Conservation (phyloP, 2,113 vertebrate genomes). For the Pelodiscus sinensis region DNA sequence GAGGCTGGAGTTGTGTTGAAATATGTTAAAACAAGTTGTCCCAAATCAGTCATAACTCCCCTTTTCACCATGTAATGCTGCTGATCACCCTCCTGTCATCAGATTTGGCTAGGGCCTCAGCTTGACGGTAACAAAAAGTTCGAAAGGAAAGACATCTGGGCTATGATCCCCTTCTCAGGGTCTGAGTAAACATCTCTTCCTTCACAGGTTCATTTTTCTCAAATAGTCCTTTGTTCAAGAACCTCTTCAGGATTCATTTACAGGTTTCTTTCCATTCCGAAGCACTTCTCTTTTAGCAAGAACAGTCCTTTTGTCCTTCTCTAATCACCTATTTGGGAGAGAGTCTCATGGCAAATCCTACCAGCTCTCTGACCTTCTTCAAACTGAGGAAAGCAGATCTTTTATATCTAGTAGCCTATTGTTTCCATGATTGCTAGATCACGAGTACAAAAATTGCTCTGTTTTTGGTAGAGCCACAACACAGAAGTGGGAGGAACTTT, state of each 20-base stretch:
- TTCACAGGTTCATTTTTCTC: not conserved
- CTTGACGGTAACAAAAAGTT: not conserved
- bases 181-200: not conserved
- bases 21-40: not conserved
- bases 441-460: not conserved
- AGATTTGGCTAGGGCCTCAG: not conserved
- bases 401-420: not conserved
- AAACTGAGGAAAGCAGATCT: not conserved
- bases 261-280: not conserved
- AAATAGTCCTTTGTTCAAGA: not conserved
- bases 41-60: not conserved
- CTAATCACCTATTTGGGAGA: not conserved
- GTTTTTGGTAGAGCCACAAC: not conserved
- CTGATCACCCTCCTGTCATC: not conserved
- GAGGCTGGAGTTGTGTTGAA: not conserved
- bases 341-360: not conserved
- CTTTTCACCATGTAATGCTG: not conserved
- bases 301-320: not conserved
- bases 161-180: not conserved
- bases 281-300: not conserved
- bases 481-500: not conserved
- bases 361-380: not conserved
- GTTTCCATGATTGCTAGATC: not conserved
- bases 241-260: not conserved
- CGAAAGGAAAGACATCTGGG: not conserved